Evolutionary conservation across 2,888 invertebrate species (phyloP), one percentile per base, ranked within the genome.

Genomic region (Pollenia griseotomentosa): DNA sequence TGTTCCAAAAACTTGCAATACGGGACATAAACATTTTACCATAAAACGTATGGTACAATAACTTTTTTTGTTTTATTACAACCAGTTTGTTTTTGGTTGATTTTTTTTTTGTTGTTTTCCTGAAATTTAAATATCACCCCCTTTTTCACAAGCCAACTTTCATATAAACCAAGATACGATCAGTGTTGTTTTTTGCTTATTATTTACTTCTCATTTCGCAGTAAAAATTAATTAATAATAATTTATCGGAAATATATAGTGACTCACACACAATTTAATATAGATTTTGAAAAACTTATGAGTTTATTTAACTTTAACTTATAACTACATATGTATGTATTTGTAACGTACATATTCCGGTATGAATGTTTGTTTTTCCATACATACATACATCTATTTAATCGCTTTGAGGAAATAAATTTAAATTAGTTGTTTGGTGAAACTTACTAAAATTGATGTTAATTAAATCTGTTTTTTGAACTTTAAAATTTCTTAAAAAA

Each of bases 31-130:
- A 65, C 1, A 63, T 53, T 51, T 75, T 51, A 53, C n/a, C 61
- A 74, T 23, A 61, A 46, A 3, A 19, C 6, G 2, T 23, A 19
- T 8, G 19, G 16, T 19, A 63, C 42, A 9, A 63, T 42, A 12
- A 63, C 11, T 33, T 16, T 51, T n/a, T 40, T 19, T 57, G 14
- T 51, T 11, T n/a, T 53, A 7, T 48, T 68, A 9, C n/a, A 68
- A 73, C 75, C 74, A 75, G 75, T 63, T 75, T 63, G 14, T 16
- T 77, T 23, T 53, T 55, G 19, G 11, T 53, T 11, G 42, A 44
- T 75, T 77, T 77, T 14, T 65, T 77, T 19, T 42, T 61, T 16
- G 23, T 65, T 23, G 10, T 53, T 77, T 77, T 77, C 53, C 42
- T 65, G 55, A 65, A 65, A 53, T 65, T 63, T 55, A 11, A 53